Base-by-base conservation (phyloP, 2,888 invertebrate genomes). In the Trichogramma evanescens region DNA sequence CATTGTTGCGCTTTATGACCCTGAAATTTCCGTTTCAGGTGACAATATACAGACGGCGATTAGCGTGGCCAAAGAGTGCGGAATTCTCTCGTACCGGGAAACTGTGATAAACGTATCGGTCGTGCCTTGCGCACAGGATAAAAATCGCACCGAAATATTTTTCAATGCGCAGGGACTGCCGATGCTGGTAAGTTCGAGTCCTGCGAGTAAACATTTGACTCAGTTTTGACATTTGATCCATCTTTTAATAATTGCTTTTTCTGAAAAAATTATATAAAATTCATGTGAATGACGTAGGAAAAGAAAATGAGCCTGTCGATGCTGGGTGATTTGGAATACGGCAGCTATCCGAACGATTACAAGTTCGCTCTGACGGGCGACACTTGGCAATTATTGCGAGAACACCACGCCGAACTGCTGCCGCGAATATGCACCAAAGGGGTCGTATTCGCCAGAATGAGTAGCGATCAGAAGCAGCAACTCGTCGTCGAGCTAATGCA, bases 21-120 rank as follows among this genome's bases (percentile, higher is more conserved):
- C 38, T 26, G 39, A 9, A 44, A n/a, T 54, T 3, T 9, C 4
- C n/a, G 40, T 39, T 13, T 9, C 68, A 89, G 89, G 91, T 63
- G 95, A 96, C 78, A 95, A 95, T 79, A 87, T 95, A 72, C 86
- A 93, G 81, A 95, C 95, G 2, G 95, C 95, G 1, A 84, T 95
- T 72, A 91, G 93, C 67, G 95, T 96, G 45, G 94, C 93, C 0
- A 83, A 91, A 64, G 92, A 94, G 66, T 95, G 94, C 74, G 86
- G 84, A 58, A 87, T 88, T 82, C 81, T 88, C 52, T 81, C 82
- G 61, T 76, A 81, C n/a, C 80, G 83, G 51, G 85, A 86, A 68
- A 82, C 71, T 44, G 74, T 78, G 44, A 73, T 77, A 56, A 72
- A 74, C 42, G 72, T 78, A 4, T 73, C 71, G 6, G 67, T 74